Evolutionary conservation across 2,888 invertebrate genomes (phyloP).

Genomic region (Calameuta pallipes): DNA sequence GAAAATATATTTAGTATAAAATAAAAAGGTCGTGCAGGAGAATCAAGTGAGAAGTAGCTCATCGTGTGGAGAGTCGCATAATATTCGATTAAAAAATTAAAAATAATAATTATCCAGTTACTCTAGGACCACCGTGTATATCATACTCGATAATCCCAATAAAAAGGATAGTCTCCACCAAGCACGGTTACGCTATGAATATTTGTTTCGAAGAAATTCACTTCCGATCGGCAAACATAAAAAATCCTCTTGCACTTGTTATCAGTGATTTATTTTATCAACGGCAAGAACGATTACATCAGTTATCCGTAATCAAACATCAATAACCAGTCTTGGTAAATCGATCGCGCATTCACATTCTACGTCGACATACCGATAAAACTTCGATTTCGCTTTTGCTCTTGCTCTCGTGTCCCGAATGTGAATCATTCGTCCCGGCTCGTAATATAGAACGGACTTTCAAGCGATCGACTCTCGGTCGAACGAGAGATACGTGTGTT

Average conservation of each 20-base stretch:
- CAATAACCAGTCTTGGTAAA: background rate
- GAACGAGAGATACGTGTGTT: conserved; percentile 2
- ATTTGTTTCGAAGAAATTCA: background rate
- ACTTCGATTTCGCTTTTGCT: conserved; percentile 1
- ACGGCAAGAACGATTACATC: background rate
- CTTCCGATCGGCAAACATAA: background rate
- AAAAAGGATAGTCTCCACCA: background rate
- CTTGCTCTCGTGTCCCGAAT: conserved; percentile 15
- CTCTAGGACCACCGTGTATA: background rate
- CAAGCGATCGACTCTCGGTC: background rate
- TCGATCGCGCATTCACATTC: background rate
- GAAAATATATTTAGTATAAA: background rate
- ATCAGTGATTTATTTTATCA: background rate
- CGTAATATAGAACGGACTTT: conserved; percentile 4
- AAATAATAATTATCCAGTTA: background rate
- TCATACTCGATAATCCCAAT: background rate
- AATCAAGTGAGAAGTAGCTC: background rate
- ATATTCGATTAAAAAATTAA: background rate
- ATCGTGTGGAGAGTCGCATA: background rate
- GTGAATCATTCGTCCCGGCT: conserved; percentile 23
- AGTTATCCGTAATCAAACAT: background rate
- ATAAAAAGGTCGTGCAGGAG: background rate
- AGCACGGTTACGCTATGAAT: background rate
- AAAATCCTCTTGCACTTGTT: background rate
- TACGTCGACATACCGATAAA: background rate